These are phyloP conservation scores for Felis catus DNA, from an alignment of 2,113 vertebrate genomes.

Conservation along the genomic window F.catus_Fca126_mat1.0 CM031412.1:20280501-20281000, in stretches of 20 bases:
- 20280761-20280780: background rate
- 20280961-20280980: background rate
- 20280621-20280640: background rate
- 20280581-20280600: background rate
- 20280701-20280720: background rate
- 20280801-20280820: background rate
- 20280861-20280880: background rate
- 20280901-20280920: background rate
- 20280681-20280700: background rate
- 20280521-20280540: background rate
- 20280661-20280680: background rate
- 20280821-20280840: background rate
- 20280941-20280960: background rate
- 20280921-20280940: background rate
- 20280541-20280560: background rate
- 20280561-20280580: background rate
- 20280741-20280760: background rate
- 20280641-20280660: background rate
- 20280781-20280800: background rate
- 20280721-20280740: background rate
- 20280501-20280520: background rate
- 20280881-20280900: background rate
- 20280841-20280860: background rate
- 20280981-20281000: constrained; percentile 10
- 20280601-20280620: background rate